Evolutionary conservation across 1,140 invertebrate species (phyloP), one percentile per base, ranked within the genome.

Genomic region (Pararge aegeria): DNA sequence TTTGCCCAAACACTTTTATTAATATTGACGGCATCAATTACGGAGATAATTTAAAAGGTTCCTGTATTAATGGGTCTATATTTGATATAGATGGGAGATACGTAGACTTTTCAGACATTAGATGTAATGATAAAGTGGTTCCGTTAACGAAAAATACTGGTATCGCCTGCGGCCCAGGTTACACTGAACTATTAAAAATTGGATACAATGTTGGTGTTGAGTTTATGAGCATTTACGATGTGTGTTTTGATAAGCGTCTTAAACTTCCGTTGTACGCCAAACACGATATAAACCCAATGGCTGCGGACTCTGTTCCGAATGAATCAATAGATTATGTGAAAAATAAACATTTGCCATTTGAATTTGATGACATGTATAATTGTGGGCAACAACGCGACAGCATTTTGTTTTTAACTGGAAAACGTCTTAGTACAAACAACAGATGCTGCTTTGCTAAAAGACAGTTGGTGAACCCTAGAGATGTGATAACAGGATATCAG

Each of bases 381-480:
- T 49, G 46, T 27, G 2, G 12, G 9, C 2, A 0, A n/a, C 46
- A 49, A 29, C 46, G 21, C 2, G 0, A 27, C 9, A 27, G 9
- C 12, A 49, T 15, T 27, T 27, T 49, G 2, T 46, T 40, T 55
- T 18, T 79, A 73, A 34, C 51, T 56, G 19, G 53, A 12, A 61
- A 38, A 24, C 73, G 78, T 61, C 57, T 51, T 13, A 53, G 55
- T 12, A 61, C 63, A 6, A 75, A 54, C 12, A 66, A 71, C 9
- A 67, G 34, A 30, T 80, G 81, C 48, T 79, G 74, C 46, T 79
- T 76, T 38, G 66, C 65, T 10, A 80, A 69, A 54, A 68, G 71
- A 16, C 73, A 76, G 51, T 58, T 82, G 27, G 72, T 84, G 1
- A 71, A 62, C 50, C 61, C 76, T 10, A 52, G 54, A 16, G 73